Base-by-base conservation (phyloP, 2,113 vertebrate genomes). In the Porphyrio hochstetteri region DNA sequence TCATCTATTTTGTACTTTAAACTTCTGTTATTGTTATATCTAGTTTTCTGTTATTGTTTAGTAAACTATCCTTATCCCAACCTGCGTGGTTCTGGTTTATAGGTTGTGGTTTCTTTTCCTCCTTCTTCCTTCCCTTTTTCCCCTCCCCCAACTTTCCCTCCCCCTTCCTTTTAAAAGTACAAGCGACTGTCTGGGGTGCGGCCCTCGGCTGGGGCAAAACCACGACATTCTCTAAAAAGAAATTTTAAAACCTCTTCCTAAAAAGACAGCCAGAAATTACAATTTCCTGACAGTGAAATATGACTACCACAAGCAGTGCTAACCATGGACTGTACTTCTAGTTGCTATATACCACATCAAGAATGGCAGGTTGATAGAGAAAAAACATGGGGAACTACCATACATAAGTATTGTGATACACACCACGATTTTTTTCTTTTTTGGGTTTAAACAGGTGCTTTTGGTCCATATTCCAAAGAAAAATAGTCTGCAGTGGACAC, bases 301-400 rank as follows among this genome's bases (percentile, higher is more conserved):
- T 9, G 19, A 46, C 50, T 9, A 81, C 38, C 75, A 44, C 20
- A 83, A 72, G 76, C 0, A n/a, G 25, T 52, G 19, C 18, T 44
- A 64, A 63, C 67, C 38, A 27, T 68, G 90, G 67, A 35, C 79
- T 76, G 11, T 4, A 52, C 35, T 29, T 50, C 29, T 23, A 19
- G 56, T 28, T 78, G 56, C 16, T 70, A 3, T 0, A 0, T 11
- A 56, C 16, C 31, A 61, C 16, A 7, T 24, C 18, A 86, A 61
- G 29, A 56, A 88, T 33, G 20, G 38, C 42, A 76, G 11, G 10
- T 80, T 76, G 60, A 80, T 3, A 55, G 12, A 61, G 20, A 31
- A 69, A 48, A 69, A 86, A 33, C 29, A 53, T 0, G 28, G 55
- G 33, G 20, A 93, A 29, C 28, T 24, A 52, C 15, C 27, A 38